These are phyloP conservation scores for Therioaphis trifolii DNA, from an alignment of 2,888 invertebrate species.

Conservation along the genomic window DNA sequence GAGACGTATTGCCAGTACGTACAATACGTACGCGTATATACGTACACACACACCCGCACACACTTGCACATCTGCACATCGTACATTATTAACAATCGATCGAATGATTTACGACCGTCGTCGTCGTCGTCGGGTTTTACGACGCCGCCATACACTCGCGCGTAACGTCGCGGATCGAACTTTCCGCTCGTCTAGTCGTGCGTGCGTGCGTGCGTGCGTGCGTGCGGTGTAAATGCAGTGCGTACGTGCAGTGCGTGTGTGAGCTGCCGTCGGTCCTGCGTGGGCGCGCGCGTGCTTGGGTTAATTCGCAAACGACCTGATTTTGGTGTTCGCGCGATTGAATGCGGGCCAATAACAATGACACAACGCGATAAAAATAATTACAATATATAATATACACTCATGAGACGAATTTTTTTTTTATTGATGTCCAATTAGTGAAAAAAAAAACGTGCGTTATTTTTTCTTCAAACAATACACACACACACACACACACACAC, in stretches of 20 bases:
- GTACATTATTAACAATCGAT: too few relatives aligned
- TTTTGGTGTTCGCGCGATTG: constrained; percentile 3
- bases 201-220: not conserved
- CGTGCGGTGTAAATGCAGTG: not conserved
- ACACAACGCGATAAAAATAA: not conserved
- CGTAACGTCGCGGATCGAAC: too few relatives aligned
- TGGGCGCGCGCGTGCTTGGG: not conserved
- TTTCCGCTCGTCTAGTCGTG: not conserved
- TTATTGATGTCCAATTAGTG: constrained; percentile 50
- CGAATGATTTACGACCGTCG: too few relatives aligned
- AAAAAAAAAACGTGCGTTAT: constrained; percentile 15
- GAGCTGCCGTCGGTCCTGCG: not conserved
- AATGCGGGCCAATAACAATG: constrained; percentile 48
- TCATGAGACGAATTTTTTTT: constrained; percentile 18
- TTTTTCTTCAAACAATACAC: constrained; percentile 12
- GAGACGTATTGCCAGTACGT: too few relatives aligned
- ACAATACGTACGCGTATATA: too few relatives aligned
- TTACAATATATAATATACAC: constrained; percentile 32
- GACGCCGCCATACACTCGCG: too few relatives aligned
- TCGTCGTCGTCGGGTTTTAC: too few relatives aligned
- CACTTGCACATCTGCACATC: too few relatives aligned
- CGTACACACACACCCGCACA: too few relatives aligned
- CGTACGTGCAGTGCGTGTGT: not conserved
- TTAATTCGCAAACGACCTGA: constrained; percentile 55
- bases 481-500: not conserved